phyloP scores from a whole-genome alignment of 2,797 vertebrate species.

The Ciconia nigra region DNA sequence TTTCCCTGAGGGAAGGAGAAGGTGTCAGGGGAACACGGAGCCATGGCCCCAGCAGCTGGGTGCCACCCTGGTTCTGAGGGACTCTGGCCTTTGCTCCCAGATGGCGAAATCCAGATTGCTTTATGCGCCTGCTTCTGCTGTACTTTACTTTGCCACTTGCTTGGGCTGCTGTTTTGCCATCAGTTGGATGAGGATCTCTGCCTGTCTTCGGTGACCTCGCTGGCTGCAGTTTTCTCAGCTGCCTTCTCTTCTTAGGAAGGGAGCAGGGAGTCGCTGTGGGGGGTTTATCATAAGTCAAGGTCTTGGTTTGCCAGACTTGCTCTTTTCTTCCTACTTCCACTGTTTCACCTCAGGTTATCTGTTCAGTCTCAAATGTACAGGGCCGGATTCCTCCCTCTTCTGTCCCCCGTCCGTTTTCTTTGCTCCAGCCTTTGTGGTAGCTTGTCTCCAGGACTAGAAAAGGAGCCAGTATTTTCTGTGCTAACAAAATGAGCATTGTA shows the following conservation, averaged over 20 bases:
- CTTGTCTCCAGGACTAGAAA: background rate
- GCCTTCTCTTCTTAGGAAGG: background rate
- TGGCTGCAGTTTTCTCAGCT: background rate
- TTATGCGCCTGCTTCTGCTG: background rate
- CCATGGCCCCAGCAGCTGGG: background rate
- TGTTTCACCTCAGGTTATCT: background rate
- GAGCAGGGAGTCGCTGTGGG: background rate
- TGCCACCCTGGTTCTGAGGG: background rate
- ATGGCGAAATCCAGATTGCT: background rate
- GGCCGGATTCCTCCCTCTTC: background rate
- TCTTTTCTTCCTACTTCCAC: background rate
- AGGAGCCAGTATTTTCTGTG: background rate
- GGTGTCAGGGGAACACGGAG: rapidly evolving
- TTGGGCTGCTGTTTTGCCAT: background rate
- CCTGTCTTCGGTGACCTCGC: background rate
- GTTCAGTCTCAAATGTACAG: background rate
- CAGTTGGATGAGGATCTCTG: background rate
- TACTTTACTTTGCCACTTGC: background rate
- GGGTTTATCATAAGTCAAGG: background rate
- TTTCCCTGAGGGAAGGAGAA: background rate
- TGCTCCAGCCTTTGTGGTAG: background rate
- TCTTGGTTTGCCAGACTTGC: background rate
- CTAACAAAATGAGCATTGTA: constrained; percentile 57
- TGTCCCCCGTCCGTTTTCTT: background rate
- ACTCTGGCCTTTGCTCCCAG: background rate